phyloP scores from a whole-genome alignment of 2,888 invertebrate genomes.

The Caenorhabditis sinica region DNA sequence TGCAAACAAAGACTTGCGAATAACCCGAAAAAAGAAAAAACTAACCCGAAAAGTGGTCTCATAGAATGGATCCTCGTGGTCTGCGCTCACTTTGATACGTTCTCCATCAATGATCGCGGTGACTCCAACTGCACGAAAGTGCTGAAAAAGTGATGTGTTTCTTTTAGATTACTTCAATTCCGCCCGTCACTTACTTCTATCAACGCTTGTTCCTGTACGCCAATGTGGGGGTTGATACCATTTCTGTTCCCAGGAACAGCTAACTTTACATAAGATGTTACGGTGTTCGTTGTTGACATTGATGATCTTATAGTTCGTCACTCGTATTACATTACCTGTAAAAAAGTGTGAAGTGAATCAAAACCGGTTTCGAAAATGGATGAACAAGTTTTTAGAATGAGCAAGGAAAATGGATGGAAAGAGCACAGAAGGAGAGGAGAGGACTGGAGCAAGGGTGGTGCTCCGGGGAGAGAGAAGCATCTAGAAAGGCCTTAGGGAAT shows the following conservation, averaged over 20 bases:
- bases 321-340: conserved; percentile 27
- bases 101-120: conserved; percentile 14
- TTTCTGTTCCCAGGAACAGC: conserved; percentile 16
- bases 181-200: not conserved
- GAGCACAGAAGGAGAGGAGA: not conserved
- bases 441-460: not conserved
- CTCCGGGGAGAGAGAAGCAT: not conserved
- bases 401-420: conserved; percentile 18
- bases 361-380: not conserved
- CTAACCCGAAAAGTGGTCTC: conserved; percentile 22
- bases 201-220: not conserved
- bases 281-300: not conserved
- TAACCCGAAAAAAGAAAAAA: too few species aligned
- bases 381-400: not conserved
- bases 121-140: not conserved
- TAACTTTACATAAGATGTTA: conserved; percentile 29
- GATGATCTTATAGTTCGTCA: not conserved
- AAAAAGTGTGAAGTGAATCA: not conserved
- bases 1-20: too few species aligned
- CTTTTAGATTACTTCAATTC: not conserved
- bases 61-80: conserved; percentile 24
- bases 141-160: not conserved
- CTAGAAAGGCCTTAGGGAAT: not conserved
- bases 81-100: conserved; percentile 7
- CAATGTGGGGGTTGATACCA: not conserved